These are phyloP conservation scores for Bombus terrestris DNA, from an alignment of 1,140 invertebrate species.

Conservation along the genomic window DNA sequence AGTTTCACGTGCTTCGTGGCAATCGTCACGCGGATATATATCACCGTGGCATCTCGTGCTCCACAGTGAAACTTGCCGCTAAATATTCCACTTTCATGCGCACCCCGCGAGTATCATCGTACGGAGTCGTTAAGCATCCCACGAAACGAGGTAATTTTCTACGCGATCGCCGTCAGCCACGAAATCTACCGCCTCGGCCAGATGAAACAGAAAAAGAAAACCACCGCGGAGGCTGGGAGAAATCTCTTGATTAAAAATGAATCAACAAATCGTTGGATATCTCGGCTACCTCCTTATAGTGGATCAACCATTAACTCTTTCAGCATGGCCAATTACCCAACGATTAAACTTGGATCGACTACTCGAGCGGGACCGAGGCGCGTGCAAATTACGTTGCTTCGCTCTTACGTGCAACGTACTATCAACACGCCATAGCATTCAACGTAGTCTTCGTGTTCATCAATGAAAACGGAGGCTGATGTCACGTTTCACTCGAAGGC, in stretches of 20 bases:
- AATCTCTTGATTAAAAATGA: background rate
- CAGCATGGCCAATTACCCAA: background rate
- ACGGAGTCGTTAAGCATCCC: background rate
- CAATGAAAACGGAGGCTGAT: background rate
- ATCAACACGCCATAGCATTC: background rate
- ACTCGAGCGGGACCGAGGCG: too few relatives aligned
- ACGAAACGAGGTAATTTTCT: conserved; percentile 37
- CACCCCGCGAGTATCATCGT: background rate
- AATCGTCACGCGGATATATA: too few relatives aligned
- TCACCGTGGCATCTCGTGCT: background rate
- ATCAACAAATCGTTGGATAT: background rate
- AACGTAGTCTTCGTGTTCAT: background rate
- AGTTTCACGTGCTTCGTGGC: too few relatives aligned
- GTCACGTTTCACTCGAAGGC: conserved; percentile 12
- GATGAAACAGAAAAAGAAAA: background rate
- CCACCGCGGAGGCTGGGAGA: background rate
- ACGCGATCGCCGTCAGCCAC: background rate
- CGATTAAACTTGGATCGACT: too few relatives aligned
- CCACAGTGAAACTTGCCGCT: conserved; percentile 23
- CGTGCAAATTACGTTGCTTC: background rate
- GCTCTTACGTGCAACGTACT: background rate
- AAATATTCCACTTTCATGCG: conserved; percentile 20
- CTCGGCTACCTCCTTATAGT: background rate
- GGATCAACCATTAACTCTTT: too few relatives aligned
- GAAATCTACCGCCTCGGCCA: background rate